Percentiles rank a stretch among this genome's conserved stretches.
Conservation (phyloP, 2,797 vertebrate genomes). For the Hoplostethus atlanticus region DNA sequence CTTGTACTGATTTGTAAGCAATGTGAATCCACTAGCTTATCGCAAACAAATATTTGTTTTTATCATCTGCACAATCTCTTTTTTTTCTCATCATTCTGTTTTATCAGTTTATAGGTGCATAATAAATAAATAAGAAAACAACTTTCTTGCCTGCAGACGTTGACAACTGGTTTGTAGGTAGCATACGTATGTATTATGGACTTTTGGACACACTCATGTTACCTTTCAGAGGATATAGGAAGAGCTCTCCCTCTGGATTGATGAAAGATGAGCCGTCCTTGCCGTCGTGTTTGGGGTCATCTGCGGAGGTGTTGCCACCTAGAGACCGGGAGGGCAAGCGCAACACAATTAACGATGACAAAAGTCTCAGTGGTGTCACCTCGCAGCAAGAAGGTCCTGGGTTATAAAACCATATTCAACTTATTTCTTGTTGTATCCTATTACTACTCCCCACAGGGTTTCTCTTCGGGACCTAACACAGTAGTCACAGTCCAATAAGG, state of each 20-base stretch:
- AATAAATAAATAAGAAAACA: constrained; percentile 40
- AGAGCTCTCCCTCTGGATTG: constrained; percentile 89
- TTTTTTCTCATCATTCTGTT: constrained; percentile 49
- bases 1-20: constrained; percentile 51
- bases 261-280: constrained; percentile 96
- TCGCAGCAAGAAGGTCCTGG: too few relatives aligned
- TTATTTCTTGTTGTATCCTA: neutral
- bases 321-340: constrained; percentile 18
- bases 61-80: constrained; percentile 53
- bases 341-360: neutral
- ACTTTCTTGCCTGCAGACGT: neutral
- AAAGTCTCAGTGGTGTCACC: neutral
- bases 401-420: neutral
- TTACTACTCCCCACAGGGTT: neutral
- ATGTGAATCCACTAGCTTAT: constrained; percentile 30
- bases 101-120: constrained; percentile 42
- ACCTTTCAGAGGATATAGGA: constrained; percentile 95
- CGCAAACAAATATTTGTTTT: neutral
- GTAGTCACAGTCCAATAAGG: neutral
- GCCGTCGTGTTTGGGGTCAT: constrained; percentile 91
- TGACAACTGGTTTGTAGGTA: neutral
- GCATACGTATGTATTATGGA: too few relatives aligned
- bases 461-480: constrained; percentile 4
- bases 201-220: constrained; percentile 41
- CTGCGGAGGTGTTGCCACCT: constrained; percentile 92